These are phyloP conservation scores for Drosophila littoralis DNA, from an alignment of 1,140 invertebrate species.

Conservation along the genomic window DNA sequence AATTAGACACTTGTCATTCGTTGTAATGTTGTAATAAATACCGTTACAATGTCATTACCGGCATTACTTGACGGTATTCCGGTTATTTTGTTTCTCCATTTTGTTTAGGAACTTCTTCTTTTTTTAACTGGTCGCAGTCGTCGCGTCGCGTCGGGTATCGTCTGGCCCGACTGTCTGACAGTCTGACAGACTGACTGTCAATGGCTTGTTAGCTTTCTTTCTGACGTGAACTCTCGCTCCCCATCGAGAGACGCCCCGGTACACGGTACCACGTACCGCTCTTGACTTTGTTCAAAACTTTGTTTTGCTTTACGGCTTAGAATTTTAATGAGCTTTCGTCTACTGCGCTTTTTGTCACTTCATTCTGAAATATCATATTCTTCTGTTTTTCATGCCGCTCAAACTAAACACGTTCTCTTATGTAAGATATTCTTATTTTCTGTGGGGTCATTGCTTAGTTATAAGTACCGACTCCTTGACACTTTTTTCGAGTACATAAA, in stretches of 20 bases:
- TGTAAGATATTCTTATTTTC: conserved; percentile 32
- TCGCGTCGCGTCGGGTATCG: conserved; percentile 23
- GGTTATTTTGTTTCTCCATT: conserved; percentile 22
- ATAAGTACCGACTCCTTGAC: conserved; percentile 50
- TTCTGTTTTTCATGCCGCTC: conserved; percentile 48
- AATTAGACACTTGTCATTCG: conserved; percentile 80
- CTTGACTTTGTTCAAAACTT: conserved; percentile 78
- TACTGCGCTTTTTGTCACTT: conserved; percentile 57
- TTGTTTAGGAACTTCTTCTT: conserved; percentile 25
- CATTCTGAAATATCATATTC: conserved; percentile 71
- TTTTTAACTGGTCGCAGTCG: conserved; percentile 45
- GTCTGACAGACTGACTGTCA: conserved; percentile 23
- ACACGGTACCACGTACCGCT: background rate
- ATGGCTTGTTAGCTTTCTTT: background rate
- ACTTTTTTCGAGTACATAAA: conserved; percentile 28
- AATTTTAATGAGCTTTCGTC: conserved; percentile 82
- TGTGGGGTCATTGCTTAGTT: conserved; percentile 71
- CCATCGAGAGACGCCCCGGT: too few species aligned
- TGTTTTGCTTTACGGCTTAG: conserved; percentile 80
- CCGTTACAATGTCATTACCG: conserved; percentile 81
- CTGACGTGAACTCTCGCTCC: conserved; percentile 16
- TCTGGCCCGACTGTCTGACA: conserved; percentile 37
- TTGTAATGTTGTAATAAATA: conserved; percentile 81
- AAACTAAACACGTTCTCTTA: conserved; percentile 38
- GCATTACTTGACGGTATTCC: conserved; percentile 70